Conservation (phyloP, 2,888 invertebrate species). For the Brenthis hecate region DNA sequence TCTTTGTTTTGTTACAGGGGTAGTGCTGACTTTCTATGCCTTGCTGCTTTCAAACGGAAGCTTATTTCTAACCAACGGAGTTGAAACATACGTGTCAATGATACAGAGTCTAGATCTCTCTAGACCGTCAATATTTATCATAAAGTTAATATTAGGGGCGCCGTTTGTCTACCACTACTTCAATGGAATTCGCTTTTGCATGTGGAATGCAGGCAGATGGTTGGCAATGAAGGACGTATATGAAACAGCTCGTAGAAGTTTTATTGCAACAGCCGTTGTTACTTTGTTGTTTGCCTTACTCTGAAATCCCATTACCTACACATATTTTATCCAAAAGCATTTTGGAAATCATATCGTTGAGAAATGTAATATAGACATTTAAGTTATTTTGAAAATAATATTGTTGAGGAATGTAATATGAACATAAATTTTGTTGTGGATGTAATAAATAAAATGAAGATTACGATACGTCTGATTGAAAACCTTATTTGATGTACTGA, state of each 20-base stretch:
- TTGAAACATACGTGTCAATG: constrained; percentile 61
- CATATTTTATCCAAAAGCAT: not conserved
- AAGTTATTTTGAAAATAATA: not conserved
- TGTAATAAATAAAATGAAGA: too few species aligned
- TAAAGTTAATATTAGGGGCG: constrained; percentile 56
- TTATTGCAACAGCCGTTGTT: constrained; percentile 42
- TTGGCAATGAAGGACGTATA: constrained; percentile 52
- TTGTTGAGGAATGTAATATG: too few species aligned
- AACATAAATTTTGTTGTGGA: too few species aligned
- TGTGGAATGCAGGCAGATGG: constrained; percentile 56
- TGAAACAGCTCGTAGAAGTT: constrained; percentile 48
- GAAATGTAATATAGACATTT: not conserved
- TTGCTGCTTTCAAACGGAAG: constrained; percentile 54
- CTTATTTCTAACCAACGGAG: constrained; percentile 61
- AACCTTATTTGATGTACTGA: too few species aligned
- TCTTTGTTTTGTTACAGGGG: constrained; percentile 52
- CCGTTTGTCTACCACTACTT: constrained; percentile 66
- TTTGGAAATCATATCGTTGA: not conserved
- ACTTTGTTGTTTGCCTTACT: constrained; percentile 51
- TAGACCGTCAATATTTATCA: constrained; percentile 41
- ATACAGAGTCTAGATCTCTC: constrained; percentile 65
- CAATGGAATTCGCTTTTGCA: constrained; percentile 61
- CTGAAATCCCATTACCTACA: constrained; percentile 4
- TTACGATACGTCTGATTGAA: too few species aligned
- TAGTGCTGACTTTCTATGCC: constrained; percentile 51